Evolutionary conservation across 1,140 invertebrate species (phyloP).

Genomic region (Battus philenor): DNA sequence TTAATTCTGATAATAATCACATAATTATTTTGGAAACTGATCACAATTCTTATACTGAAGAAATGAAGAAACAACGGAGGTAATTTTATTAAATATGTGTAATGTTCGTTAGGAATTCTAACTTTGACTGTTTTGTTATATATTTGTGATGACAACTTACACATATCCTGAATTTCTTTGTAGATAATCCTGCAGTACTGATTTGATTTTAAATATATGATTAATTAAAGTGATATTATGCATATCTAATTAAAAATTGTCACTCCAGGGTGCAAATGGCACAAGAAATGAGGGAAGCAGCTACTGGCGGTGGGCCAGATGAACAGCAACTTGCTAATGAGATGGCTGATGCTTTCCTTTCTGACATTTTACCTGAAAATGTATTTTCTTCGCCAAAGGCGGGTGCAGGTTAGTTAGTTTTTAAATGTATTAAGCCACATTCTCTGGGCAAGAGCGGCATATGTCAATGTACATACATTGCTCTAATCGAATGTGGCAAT

Average conservation of each 20-base stretch:
- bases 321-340: conserved; percentile 96
- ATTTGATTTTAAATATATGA: conserved; percentile 17
- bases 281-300: conserved; percentile 97
- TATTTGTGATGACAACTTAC: conserved; percentile 62
- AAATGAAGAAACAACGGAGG: conserved; percentile 94
- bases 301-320: conserved; percentile 85
- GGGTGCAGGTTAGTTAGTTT: conserved; percentile 87
- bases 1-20: conserved; percentile 95
- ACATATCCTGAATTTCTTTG: conserved; percentile 44
- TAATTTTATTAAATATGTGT: conserved; percentile 51
- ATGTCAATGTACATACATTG: conserved; percentile 44
- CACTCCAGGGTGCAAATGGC: conserved; percentile 82
- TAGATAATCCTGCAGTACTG: conserved; percentile 61
- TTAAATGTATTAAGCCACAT: conserved; percentile 41
- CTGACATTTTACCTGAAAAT: conserved; percentile 94
- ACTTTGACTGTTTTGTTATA: neutral
- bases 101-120: neutral
- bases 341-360: conserved; percentile 97
- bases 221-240: neutral
- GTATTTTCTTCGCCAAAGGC: conserved; percentile 97
- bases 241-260: conserved; percentile 1
- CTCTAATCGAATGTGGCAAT: conserved; percentile 72
- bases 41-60: conserved; percentile 98
- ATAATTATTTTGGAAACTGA: conserved; percentile 97
- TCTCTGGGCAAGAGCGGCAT: conserved; percentile 70